Conservation (phyloP, 2,888 invertebrate genomes). For the Drosophila neotestacea region DNA sequence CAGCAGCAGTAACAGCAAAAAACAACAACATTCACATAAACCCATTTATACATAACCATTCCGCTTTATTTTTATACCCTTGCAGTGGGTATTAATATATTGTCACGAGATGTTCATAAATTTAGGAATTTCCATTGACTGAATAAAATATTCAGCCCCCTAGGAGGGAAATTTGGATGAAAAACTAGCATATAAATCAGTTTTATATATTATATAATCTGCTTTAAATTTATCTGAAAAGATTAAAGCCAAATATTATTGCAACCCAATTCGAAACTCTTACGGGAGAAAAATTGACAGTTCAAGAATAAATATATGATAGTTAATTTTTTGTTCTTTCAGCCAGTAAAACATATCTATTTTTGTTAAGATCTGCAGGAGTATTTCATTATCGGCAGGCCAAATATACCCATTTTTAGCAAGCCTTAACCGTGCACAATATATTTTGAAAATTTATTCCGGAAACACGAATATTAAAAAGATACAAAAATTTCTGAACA, state of each 20-base stretch:
- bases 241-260: too few species aligned
- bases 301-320: not conserved
- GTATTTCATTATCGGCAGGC: not conserved
- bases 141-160: not conserved
- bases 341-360: not conserved
- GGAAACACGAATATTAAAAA: too few species aligned
- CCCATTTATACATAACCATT: constrained; percentile 11
- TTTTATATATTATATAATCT: not conserved
- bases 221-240: not conserved
- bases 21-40: not conserved
- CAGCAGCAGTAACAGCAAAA: constrained; percentile 1
- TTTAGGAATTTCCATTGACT: not conserved
- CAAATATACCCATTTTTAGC: not conserved
- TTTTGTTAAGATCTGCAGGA: not conserved
- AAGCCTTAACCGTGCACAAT: constrained; percentile 1
- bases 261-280: too few species aligned
- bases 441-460: not conserved
- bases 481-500: too few species aligned
- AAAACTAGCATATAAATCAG: not conserved
- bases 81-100: constrained; percentile 6
- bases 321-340: not conserved
- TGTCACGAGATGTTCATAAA: constrained; percentile 4
- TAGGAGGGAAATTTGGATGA: not conserved
- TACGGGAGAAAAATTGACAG: too few species aligned
- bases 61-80: constrained; percentile 5